Evolutionary conservation across 1,140 invertebrate species (phyloP), one percentile per base, ranked within the genome.

Genomic region (Drosophila bocki): DNA sequence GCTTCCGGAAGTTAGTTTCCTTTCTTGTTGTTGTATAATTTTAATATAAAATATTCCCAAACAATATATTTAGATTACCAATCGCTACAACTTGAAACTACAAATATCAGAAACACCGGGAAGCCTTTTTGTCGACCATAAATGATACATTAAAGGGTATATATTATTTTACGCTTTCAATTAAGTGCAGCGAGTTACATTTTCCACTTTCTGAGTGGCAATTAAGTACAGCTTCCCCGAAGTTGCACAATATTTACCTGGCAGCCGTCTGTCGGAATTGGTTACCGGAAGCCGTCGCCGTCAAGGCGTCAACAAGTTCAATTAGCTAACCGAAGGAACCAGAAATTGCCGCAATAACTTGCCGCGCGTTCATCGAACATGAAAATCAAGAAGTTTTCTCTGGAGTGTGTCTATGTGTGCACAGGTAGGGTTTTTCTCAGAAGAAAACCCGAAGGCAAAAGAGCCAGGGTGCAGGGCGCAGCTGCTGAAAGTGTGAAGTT

Each of bases 321-420:
- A 86, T 77, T 83, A 77, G 68, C 61, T 32, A 44, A 63, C 41
- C 35, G 48, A 33, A 48, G 75, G 48, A 69, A 70, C 70, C 57
- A 62, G 77, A 65, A 67, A 67, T 85, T 77, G 63, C 53, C 47
- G 47, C 58, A 70, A 63, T 71, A 82, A 76, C 53, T 69, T 75
- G 80, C 63, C 15, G 44, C 54, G 53, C 60, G 53, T 56, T 74
- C 67, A 82, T 87, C 83, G 83, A 86, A 87, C 65, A 71, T 56
- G 82, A 85, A 69, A 75, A 71, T 82, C 78, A 60, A 71, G 61
- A 85, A 87, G 69, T 82, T 85, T 86, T 50, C 68, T 53, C 8
- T 22, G 42, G 32, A 50, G 48, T 61, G 19, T 19, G 22, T 26
- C 11, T 33, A 17, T 22, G 13, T 26, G 45, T 33, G 32, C 39